Conservation (phyloP, 2,797 vertebrate species). For the Centroberyx gerrardi region DNA sequence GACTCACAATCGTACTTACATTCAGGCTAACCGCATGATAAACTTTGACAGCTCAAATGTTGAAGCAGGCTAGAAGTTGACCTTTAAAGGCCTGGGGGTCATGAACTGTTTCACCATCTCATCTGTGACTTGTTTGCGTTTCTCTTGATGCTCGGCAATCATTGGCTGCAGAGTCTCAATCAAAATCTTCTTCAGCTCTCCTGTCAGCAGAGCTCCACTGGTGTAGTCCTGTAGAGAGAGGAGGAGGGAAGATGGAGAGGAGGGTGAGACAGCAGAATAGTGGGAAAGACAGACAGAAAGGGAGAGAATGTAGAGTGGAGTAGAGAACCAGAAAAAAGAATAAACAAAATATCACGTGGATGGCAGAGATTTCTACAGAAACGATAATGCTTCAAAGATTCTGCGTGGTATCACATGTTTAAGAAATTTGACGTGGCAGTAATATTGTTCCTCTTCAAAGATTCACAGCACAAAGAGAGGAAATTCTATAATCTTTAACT, state of each 20-base stretch:
- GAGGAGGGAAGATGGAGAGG: background rate
- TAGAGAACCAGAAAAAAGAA: too few species aligned
- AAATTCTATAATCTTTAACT: background rate
- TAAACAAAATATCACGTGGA: too few species aligned
- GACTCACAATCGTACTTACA: slow-evolving; percentile 9
- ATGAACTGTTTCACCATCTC: slow-evolving; percentile 92
- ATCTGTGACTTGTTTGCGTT: slow-evolving; percentile 92
- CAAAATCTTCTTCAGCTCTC: slow-evolving; percentile 95
- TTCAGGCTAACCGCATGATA: slow-evolving; percentile 13
- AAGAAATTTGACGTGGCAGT: too few species aligned
- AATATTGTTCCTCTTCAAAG: too few species aligned
- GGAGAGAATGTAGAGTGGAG: background rate
- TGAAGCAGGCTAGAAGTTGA: slow-evolving; percentile 83
- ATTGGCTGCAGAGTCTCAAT: slow-evolving; percentile 95
- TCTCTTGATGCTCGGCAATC: slow-evolving; percentile 92
- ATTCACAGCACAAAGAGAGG: too few species aligned
- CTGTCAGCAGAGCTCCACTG: slow-evolving; percentile 94
- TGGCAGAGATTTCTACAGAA: too few species aligned
- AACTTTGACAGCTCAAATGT: background rate
- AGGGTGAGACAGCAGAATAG: background rate
- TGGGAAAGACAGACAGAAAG: background rate
- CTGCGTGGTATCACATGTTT: too few species aligned
- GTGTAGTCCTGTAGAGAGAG: slow-evolving; percentile 89
- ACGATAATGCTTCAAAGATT: too few species aligned
- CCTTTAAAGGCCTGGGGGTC: slow-evolving; percentile 91